Evolutionary conservation across 2,888 invertebrate species (phyloP), one percentile per base, ranked within the genome.

Genomic region (Torymus aiolomorphi): DNA sequence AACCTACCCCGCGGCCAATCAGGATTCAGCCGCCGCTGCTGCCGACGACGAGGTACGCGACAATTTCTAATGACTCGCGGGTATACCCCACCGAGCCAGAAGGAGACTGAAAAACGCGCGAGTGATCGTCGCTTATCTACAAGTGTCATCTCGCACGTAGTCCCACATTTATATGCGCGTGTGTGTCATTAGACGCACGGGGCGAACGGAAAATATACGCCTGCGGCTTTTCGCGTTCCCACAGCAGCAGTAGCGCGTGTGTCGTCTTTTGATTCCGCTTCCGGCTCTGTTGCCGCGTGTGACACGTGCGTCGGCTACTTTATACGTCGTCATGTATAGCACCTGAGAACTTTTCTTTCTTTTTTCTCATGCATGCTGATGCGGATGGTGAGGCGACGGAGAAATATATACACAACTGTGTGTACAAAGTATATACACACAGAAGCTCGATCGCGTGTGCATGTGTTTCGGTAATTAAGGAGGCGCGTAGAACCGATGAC

Each of bases 151-250:
- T 74, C 18, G 54, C 80, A 83, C 84, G 84, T 84, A 42, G 84
- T 82, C 78, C 83, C 83, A 83, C 86, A 87, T 88, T 86, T 86
- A 85, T 86, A 88, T 87, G 86, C 86, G 84, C 85, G 78, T 42
- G 42, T 88, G 78, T 42, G 42, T 88, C 85, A 87, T 87, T 87
- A 85, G 84, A 16, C 65, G 57, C 57, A 13, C 13, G 70, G 12
- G 14, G 57, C 70, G 8, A 42, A 42, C 8, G 42, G 42, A 42
- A 42, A 42, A 5, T 42, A 5, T 42, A 5, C 42, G 42, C 42
- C 42, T 42, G 8, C 5, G 42, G 42, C 42, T 42, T 42, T 42
- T 42, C 42, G 42, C 42, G 42, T 42, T 42, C 42, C 42, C 42
- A 42, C 42, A 42, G 42, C 42, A 42, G 42, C 8, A 42, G 42